Evolutionary conservation across 2,797 vertebrate species (phyloP).

Genomic region (Synaphobranchus kaupii): DNA sequence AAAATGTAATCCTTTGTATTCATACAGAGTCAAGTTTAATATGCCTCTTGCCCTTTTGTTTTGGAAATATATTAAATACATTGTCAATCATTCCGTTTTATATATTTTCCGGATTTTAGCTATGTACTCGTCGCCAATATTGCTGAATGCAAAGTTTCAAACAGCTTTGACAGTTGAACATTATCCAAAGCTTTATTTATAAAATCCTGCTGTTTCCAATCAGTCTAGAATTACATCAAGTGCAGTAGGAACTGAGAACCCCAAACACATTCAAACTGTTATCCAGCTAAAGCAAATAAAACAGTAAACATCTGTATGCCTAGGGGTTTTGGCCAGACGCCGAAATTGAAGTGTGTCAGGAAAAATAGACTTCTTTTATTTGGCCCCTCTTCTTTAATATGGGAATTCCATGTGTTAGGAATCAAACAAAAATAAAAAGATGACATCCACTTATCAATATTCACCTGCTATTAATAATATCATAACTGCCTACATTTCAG

Average conservation of each 20-base stretch:
- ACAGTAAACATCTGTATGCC: conserved; percentile 8
- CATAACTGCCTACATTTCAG: not conserved
- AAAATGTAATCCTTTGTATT: not conserved
- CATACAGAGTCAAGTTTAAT: not conserved
- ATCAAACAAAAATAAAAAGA: not conserved
- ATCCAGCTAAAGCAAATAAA: conserved; percentile 23
- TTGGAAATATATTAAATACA: not conserved
- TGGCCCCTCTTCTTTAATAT: not conserved
- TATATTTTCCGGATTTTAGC: not conserved
- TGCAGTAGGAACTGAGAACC: conserved; percentile 20
- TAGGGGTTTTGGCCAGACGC: conserved; percentile 12
- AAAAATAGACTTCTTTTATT: conserved; percentile 6
- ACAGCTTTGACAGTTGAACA: conserved; percentile 30
- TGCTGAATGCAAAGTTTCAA: not conserved
- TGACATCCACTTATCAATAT: not conserved
- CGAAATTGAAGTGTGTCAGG: conserved; percentile 28
- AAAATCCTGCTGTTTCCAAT: conserved; percentile 25
- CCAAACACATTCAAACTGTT: conserved; percentile 17
- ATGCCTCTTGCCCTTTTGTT: not conserved
- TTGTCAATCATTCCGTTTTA: not conserved
- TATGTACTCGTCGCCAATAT: not conserved
- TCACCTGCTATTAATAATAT: conserved; percentile 15
- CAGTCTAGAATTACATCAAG: conserved; percentile 18
- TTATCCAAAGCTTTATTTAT: conserved; percentile 8
- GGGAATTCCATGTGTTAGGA: not conserved